Percentiles rank a stretch among this genome's conserved stretches.
Evolutionary conservation across 2,888 invertebrate genomes (phyloP).

Genomic region (Sinopyrophorus schimmeli): DNA sequence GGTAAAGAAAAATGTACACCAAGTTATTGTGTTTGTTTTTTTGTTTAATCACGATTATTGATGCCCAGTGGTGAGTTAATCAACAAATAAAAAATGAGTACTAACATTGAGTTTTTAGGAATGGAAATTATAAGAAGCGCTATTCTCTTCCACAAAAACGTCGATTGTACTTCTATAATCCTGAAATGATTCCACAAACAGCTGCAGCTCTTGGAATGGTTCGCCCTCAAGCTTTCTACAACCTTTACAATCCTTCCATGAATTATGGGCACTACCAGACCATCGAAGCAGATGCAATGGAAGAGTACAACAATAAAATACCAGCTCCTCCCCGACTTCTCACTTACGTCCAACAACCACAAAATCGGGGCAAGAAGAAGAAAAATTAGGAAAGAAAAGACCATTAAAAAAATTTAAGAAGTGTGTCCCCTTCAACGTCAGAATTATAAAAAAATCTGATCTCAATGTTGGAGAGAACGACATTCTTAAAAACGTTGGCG

Average conservation of each 20-base stretch:
- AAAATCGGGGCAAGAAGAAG: too few relatives aligned
- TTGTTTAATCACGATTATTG: too few relatives aligned
- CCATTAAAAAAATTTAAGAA: slow-evolving; percentile 6
- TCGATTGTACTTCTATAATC: slow-evolving; percentile 15
- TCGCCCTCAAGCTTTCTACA: background rate
- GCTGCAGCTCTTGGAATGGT: slow-evolving; percentile 8
- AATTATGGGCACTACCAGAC: background rate
- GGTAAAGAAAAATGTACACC: too few relatives aligned
- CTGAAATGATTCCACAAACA: slow-evolving; percentile 17
- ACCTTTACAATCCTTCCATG: background rate
- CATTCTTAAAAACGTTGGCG: background rate
- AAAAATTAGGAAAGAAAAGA: slow-evolving; percentile 6
- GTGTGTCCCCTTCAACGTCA: slow-evolving; percentile 13
- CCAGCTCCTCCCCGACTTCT: slow-evolving; percentile 1
- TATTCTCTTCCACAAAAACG: too few relatives aligned
- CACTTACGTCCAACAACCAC: slow-evolving; percentile 8
- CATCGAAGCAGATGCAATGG: slow-evolving; percentile 5
- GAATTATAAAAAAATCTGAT: slow-evolving; percentile 16
- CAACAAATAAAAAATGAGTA: too few relatives aligned
- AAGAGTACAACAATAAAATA: background rate
- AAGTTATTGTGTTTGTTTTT: too few relatives aligned
- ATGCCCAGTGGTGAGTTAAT: too few relatives aligned
- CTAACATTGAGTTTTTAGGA: too few relatives aligned
- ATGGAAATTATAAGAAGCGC: too few relatives aligned
- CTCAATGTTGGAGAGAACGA: background rate